Conservation (phyloP, 2,797 vertebrate species). For the Notoglanidium macrostoma region DNA sequence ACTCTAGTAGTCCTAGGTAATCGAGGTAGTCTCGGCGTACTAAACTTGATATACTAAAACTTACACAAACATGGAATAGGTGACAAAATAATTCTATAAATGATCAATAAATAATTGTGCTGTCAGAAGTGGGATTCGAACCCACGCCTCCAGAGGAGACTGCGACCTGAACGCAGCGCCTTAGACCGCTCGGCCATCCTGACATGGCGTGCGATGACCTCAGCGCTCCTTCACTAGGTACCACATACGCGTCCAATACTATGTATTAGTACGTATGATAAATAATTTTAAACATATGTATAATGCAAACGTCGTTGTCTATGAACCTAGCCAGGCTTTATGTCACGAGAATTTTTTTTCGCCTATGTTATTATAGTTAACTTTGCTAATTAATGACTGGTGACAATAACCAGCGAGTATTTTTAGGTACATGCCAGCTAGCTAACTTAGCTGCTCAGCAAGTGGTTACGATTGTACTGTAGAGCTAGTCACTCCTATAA, state of each 20-base stretch:
- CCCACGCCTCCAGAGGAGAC: conserved; percentile 73
- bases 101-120: neutral
- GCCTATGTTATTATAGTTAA: neutral
- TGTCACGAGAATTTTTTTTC: neutral
- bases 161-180: conserved; percentile 74
- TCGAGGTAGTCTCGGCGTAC: no score
- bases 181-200: conserved; percentile 68
- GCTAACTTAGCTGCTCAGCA: neutral
- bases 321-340: neutral
- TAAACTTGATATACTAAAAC: neutral
- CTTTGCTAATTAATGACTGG: neutral
- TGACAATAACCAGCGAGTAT: neutral
- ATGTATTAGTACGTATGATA: no score
- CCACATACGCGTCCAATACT: no score
- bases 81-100: neutral
- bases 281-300: no score
- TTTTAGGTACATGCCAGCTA: conserved; percentile 19
- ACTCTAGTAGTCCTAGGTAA: neutral
- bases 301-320: neutral
- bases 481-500: neutral
- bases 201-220: no score
- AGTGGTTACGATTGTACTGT: no score
- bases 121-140: conserved; percentile 61
- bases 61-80: neutral
- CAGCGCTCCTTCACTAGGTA: no score